Conservation (phyloP, 2,888 invertebrate species). For the Aspidapion aeneum region DNA sequence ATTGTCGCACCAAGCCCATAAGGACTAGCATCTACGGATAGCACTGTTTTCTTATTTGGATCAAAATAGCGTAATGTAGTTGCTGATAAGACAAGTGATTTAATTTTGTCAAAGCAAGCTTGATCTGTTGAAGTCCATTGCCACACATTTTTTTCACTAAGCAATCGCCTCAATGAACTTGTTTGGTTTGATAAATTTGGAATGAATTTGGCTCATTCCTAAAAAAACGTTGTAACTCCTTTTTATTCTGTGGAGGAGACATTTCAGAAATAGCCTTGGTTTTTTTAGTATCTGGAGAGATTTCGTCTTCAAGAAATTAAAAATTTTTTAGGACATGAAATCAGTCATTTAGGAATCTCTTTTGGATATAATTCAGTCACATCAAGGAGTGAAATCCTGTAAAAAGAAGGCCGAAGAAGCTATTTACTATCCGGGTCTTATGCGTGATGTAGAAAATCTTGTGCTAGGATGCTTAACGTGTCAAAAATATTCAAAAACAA, state of each 20-base stretch:
- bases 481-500: slow-evolving; percentile 16
- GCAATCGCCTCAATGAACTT: slow-evolving; percentile 21
- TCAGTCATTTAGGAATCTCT: too few species aligned
- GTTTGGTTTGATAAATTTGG: slow-evolving; percentile 27
- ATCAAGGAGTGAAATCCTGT: slow-evolving; percentile 17
- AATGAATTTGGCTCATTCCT: slow-evolving; percentile 29
- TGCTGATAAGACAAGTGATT: slow-evolving; percentile 4
- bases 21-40: slow-evolving; percentile 25
- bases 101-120: slow-evolving; percentile 10
- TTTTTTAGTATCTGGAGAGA: slow-evolving; percentile 13
- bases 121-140: slow-evolving; percentile 13
- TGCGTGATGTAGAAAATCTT: slow-evolving; percentile 27
- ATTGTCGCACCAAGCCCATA: slow-evolving; percentile 25
- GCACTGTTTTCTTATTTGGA: slow-evolving; percentile 13
- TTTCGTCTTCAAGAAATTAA: slow-evolving; percentile 2
- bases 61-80: slow-evolving; percentile 16
- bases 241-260: slow-evolving; percentile 6
- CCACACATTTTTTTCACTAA: slow-evolving; percentile 22
- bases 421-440: slow-evolving; percentile 29
- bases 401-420: slow-evolving; percentile 26
- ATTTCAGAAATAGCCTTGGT: slow-evolving; percentile 12
- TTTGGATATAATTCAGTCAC: slow-evolving; percentile 12
- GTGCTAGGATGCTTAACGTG: slow-evolving; percentile 21
- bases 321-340: slow-evolving; percentile 10
- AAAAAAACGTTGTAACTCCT: slow-evolving; percentile 21